phyloP scores from a whole-genome alignment of 2,797 vertebrate species.

The Apogon talboti region DNA sequence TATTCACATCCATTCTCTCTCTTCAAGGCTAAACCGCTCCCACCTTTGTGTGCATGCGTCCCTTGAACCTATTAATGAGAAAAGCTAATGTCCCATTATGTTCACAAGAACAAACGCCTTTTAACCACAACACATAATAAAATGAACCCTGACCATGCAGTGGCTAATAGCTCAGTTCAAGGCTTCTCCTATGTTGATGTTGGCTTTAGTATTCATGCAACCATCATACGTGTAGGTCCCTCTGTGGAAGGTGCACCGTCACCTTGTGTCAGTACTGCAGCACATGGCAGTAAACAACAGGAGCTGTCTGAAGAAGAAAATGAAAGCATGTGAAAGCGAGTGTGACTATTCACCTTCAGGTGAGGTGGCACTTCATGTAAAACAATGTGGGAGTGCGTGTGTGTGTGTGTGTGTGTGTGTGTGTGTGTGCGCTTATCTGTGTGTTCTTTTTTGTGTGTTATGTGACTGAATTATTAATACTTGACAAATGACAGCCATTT shows the following conservation, averaged over 20 bases:
- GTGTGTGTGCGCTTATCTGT: conserved; percentile 8
- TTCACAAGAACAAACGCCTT: conserved; percentile 18
- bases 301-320: conserved; percentile 43
- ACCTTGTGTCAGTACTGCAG: conserved; percentile 21
- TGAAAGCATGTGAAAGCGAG: conserved; percentile 30
- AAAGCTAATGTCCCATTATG: conserved; percentile 44
- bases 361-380: conserved; percentile 47
- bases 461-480: conserved; percentile 81
- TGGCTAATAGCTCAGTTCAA: conserved; percentile 20
- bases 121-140: conserved; percentile 35
- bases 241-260: conserved; percentile 4
- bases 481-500: conserved; percentile 83
- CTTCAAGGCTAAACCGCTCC: conserved; percentile 40
- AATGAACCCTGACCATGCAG: conserved; percentile 25
- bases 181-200: conserved; percentile 10
- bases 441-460: conserved; percentile 23
- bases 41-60: conserved; percentile 19
- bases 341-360: conserved; percentile 51
- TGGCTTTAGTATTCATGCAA: conserved; percentile 11
- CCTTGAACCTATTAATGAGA: conserved; percentile 38
- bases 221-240: not conserved
- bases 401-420: not conserved
- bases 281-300: conserved; percentile 31
- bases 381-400: not conserved
- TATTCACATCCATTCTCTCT: conserved; percentile 30